A percentile compares a stretch with the other conserved stretches of the same genome.
These are phyloP conservation scores for Dicaeum eximium DNA, from an alignment of 2,113 vertebrate species.

Conservation along the genomic window DNA sequence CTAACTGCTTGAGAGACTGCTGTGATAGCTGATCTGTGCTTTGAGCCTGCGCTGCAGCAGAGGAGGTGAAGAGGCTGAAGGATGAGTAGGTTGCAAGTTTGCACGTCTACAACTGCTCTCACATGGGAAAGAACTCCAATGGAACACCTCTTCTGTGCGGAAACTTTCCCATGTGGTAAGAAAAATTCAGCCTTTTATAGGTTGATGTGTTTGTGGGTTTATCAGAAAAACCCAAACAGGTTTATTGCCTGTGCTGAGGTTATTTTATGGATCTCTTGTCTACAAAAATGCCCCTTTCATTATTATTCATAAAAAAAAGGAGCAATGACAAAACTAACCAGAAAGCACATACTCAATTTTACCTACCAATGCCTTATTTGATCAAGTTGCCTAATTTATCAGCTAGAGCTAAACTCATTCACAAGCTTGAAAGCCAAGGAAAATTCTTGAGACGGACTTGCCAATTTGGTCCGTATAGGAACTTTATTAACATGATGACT, in stretches of 20 bases:
- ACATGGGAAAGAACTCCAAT: background rate
- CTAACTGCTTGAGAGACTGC: background rate
- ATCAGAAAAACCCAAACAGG: background rate
- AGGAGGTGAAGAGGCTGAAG: background rate
- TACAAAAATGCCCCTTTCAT: background rate
- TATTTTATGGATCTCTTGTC: background rate
- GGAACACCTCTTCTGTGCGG: background rate
- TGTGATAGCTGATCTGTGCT: background rate
- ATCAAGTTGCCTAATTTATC: background rate
- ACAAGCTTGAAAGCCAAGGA: background rate
- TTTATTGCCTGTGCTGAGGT: background rate
- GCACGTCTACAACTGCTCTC: background rate
- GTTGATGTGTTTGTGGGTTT: background rate
- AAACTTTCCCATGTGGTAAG: background rate
- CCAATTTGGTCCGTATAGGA: background rate
- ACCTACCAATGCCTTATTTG: background rate
- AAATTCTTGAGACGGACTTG: background rate
- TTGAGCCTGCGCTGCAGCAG: background rate
- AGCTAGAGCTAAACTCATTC: background rate
- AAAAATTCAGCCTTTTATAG: background rate
- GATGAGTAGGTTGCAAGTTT: background rate
- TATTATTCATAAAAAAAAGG: background rate
- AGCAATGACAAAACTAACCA: background rate
- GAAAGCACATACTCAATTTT: background rate
- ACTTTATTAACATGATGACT: background rate